phyloP scores from a whole-genome alignment of 30 jellyfish, hydroid and myxozoan species.

The Chrysaora quinquecirrha region DNA sequence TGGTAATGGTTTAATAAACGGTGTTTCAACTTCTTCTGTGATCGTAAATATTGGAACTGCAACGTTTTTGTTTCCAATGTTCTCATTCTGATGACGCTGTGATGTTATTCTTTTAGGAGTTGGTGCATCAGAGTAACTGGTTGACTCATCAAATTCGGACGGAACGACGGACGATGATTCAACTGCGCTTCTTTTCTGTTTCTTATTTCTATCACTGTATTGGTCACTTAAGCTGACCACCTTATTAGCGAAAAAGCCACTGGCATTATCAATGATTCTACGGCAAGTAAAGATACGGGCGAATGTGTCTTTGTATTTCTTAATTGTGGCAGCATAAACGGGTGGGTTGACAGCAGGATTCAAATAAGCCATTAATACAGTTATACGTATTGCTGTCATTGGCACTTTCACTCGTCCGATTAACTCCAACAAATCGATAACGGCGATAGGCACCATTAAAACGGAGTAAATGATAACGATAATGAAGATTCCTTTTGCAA shows the following conservation, averaged over 20 bases:
- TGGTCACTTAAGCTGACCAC: not conserved
- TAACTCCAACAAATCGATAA: constrained; percentile 26
- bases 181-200: not conserved
- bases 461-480: constrained; percentile 20
- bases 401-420: constrained; percentile 6
- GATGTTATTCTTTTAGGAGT: too few species aligned
- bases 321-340: constrained; percentile 40
- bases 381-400: constrained; percentile 1
- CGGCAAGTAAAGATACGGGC: constrained; percentile 14
- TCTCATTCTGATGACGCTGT: not conserved
- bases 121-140: too few species aligned
- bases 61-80: not conserved
- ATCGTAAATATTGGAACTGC: not conserved
- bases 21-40: not conserved
- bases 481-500: constrained; percentile 30
- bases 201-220: not conserved
- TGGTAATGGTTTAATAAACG: not conserved
- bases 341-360: constrained; percentile 65
- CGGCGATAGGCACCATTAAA: constrained; percentile 30
- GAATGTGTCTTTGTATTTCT: constrained; percentile 26
- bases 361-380: constrained; percentile 28
- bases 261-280: not conserved
- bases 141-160: not conserved
- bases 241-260: not conserved
- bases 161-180: not conserved